A percentile compares a stretch with the other conserved stretches of the same genome.
Evolutionary conservation across 1,140 invertebrate species (phyloP).

Genomic region (Leptinotarsa undecemlineata): DNA sequence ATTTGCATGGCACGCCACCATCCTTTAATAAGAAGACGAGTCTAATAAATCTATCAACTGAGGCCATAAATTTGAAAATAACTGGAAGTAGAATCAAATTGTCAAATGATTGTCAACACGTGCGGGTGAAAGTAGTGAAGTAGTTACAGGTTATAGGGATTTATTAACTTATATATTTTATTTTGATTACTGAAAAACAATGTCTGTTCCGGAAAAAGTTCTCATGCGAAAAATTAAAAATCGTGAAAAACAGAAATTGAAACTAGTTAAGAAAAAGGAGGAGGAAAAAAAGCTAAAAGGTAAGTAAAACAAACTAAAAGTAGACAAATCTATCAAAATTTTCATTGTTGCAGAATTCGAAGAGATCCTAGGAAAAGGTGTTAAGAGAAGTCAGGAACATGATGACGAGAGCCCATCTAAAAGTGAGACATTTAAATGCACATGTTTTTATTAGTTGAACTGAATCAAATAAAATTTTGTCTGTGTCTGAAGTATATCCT

Average conservation of each 20-base stretch:
- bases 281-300: conserved; percentile 46
- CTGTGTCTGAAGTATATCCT: not conserved
- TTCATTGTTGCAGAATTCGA: conserved; percentile 23
- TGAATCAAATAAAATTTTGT: not conserved
- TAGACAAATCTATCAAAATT: conserved; percentile 1
- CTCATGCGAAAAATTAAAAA: conserved; percentile 79
- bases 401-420: conserved; percentile 34
- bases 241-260: conserved; percentile 71
- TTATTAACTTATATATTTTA: not conserved
- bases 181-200: conserved; percentile 50
- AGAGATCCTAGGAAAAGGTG: conserved; percentile 22
- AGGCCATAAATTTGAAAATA: too few species aligned
- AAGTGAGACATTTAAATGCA: conserved; percentile 25
- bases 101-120: not conserved
- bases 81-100: not conserved
- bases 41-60: not conserved
- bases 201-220: conserved; percentile 77
- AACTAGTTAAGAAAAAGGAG: conserved; percentile 62
- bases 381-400: conserved; percentile 32
- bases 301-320: conserved; percentile 17
- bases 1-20: not conserved
- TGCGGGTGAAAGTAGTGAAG: not conserved
- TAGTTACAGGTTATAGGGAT: not conserved
- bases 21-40: not conserved
- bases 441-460: not conserved